phyloP scores from a whole-genome alignment of 2,888 invertebrate species.

The Smittia aterrima region DNA sequence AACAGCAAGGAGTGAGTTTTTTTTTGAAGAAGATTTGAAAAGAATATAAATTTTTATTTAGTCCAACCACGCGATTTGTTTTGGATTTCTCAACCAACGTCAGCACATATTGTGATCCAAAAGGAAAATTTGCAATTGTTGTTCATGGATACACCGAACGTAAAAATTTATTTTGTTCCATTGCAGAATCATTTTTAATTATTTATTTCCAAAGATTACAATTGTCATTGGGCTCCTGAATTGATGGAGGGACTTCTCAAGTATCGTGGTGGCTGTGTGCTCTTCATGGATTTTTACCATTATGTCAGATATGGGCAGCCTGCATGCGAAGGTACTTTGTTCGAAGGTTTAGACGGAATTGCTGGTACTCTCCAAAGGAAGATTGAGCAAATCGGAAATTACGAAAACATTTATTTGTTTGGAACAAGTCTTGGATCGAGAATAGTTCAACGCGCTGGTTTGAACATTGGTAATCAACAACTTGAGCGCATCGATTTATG shows the following conservation, averaged over 20 bases:
- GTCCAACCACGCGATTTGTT: too few species aligned
- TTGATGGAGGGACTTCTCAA: not conserved
- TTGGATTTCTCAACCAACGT: too few species aligned
- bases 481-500: conserved; percentile 52
- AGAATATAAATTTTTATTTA: too few species aligned
- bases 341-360: conserved; percentile 32
- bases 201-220: too few species aligned
- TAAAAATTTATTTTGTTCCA: too few species aligned
- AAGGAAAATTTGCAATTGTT: too few species aligned
- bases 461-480: conserved; percentile 43
- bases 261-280: conserved; percentile 50
- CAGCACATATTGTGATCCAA: too few species aligned
- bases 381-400: conserved; percentile 44
- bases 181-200: too few species aligned
- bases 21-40: too few species aligned
- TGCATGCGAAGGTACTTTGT: conserved; percentile 44
- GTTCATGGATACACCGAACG: conserved; percentile 52
- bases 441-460: conserved; percentile 45
- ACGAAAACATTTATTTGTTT: conserved; percentile 43
- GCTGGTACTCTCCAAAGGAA: conserved; percentile 44
- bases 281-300: conserved; percentile 51
- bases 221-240: conserved; percentile 47
- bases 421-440: conserved; percentile 46
- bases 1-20: too few species aligned
- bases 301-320: conserved; percentile 43